phyloP scores from a whole-genome alignment of 2,888 invertebrate genomes.

The Rotaria magnacalcarata region DNA sequence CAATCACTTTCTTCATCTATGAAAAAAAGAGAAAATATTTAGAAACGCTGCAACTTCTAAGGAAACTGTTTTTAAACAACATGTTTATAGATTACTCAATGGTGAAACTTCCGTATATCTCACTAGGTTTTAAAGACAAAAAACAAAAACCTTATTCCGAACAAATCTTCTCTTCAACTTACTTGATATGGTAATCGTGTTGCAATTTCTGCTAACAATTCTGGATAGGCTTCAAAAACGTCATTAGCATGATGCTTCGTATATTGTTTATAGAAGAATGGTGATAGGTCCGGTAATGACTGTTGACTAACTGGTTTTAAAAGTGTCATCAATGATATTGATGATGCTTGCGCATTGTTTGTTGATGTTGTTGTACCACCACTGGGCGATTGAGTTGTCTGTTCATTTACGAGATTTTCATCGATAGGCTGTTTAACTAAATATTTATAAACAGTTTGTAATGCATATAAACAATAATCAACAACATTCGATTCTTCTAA shows the following conservation, averaged over 20 bases:
- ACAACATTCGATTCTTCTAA: neutral
- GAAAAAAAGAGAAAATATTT: conserved; percentile 42
- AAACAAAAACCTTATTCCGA: too few species aligned
- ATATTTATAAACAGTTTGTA: conserved; percentile 33
- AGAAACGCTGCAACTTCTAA: neutral
- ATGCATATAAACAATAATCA: conserved; percentile 19
- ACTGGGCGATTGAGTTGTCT: neutral
- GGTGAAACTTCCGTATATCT: too few species aligned
- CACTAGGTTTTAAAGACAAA: too few species aligned
- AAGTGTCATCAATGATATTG: neutral
- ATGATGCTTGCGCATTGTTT: neutral
- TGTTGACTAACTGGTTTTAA: conserved; percentile 61
- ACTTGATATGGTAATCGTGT: conserved; percentile 87
- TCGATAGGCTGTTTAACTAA: conserved; percentile 11
- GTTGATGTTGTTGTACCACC: neutral
- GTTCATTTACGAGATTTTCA: neutral
- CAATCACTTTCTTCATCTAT: conserved; percentile 58
- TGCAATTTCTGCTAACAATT: conserved; percentile 88
- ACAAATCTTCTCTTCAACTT: neutral
- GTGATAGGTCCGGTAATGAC: conserved; percentile 80
- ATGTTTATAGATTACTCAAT: too few species aligned
- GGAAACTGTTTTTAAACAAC: too few species aligned
- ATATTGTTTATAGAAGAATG: conserved; percentile 79
- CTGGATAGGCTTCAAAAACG: conserved; percentile 86
- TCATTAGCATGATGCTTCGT: conserved; percentile 84